Conservation (phyloP, 1,140 invertebrate genomes). For the Zaprionus gabonicus region DNA sequence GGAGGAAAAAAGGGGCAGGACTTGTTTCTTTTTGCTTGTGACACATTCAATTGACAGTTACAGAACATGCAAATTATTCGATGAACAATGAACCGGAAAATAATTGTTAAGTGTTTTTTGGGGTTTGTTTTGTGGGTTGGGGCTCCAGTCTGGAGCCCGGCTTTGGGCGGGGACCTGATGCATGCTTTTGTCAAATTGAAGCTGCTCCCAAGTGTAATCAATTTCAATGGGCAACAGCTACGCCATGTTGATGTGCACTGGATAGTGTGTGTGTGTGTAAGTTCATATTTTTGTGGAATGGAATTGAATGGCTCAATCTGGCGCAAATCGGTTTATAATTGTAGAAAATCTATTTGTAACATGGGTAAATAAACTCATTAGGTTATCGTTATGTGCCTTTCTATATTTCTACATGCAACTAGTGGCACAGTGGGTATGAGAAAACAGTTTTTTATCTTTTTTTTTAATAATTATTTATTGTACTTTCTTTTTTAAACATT, state of each 20-base stretch:
- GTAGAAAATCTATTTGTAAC: constrained; percentile 20
- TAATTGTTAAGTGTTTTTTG: constrained; percentile 53
- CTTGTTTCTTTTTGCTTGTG: constrained; percentile 50
- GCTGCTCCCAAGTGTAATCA: constrained; percentile 57
- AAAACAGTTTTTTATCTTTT: no score
- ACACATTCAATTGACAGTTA: constrained; percentile 58
- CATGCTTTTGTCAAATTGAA: constrained; percentile 33
- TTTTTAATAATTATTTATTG: no score
- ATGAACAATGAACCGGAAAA: constrained; percentile 33
- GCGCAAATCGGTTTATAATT: constrained; percentile 57
- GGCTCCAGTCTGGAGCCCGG: neutral
- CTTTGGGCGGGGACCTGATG: neutral
- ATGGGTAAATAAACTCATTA: no score
- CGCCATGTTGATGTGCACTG: neutral
- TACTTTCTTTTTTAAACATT: no score
- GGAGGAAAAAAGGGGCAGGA: constrained; percentile 1
- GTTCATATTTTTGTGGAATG: neutral
- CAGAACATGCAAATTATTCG: constrained; percentile 32
- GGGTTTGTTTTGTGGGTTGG: neutral
- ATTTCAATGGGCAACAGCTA: constrained; percentile 38
- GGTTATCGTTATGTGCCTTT: no score
- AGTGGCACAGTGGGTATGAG: no score
- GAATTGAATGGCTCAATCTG: constrained; percentile 34
- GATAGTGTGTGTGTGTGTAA: constrained; percentile 1
- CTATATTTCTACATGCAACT: no score